Evolutionary conservation across 1,140 invertebrate species (phyloP), one percentile per base, ranked within the genome.

Genomic region (Leptinotarsa texana): DNA sequence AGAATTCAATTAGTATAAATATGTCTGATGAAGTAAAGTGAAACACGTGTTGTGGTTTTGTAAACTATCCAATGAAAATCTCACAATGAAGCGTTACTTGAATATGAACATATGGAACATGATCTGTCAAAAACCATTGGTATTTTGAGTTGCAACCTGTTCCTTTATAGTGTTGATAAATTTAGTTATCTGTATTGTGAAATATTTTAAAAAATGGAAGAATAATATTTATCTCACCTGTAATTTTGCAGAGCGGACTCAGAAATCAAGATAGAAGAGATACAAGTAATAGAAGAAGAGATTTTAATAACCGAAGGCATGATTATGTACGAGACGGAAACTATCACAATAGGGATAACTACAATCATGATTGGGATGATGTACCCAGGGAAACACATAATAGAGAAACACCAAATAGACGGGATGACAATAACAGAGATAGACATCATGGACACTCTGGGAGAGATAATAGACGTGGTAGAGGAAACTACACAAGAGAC

Each of bases 311-410:
- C 27, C 47, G 57, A 49, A 65, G 67, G 17, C 68, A 61, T 33
- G 51, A 63, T 21, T 47, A 51, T 4, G 11, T 18, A 13, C 51
- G 47, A 72, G 22, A 72, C 6, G n/a, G 13, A 27, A 72, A 24
- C n/a, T 13, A 49, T 17, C n/a, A 74, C 15, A 63, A 73, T 69
- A 74, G 75, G 42, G 70, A 75, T 27, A 75, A 79, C 21, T 69
- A 76, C 65, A 77, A 72, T 33, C 21, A 70, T 4, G 72, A 77
- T 74, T 73, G 66, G 42, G 66, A 68, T 27, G 22, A 71, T 62
- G 24, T n/a, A 18, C 51, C 51, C 51, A 57, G n/a, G 3, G 65
- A 17, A n/a, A 18, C 33, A 2, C 11, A 21, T n/a, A 69, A 17
- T 49, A 47, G 48, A 51, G 68, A 69, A 21, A 1, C 15, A 42